Conservation (phyloP, 2,113 vertebrate genomes). For the Callipepla californica region DNA sequence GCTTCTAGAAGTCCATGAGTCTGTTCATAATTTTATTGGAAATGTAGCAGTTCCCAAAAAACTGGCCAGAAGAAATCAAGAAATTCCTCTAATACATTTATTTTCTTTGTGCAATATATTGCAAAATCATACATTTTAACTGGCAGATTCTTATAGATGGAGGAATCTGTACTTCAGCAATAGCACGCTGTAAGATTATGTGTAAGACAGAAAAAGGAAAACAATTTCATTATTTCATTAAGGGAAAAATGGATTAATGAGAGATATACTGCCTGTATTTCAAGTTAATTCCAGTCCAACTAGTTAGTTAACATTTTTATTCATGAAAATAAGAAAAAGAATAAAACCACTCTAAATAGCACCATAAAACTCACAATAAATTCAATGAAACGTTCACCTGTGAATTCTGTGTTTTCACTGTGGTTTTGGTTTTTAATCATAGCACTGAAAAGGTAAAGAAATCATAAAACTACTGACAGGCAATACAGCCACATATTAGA, state of each 20-base stretch:
- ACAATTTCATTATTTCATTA: background rate
- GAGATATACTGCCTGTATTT: background rate
- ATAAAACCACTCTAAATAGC: background rate
- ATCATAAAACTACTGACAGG: background rate
- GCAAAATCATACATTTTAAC: background rate
- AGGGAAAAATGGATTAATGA: background rate
- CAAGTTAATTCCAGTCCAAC: background rate
- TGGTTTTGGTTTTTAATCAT: background rate
- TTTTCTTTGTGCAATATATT: background rate
- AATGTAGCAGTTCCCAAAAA: background rate
- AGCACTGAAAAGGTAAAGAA: background rate
- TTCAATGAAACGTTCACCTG: background rate
- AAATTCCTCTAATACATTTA: background rate
- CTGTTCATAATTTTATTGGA: background rate
- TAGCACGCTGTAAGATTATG: background rate
- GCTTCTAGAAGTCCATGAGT: background rate
- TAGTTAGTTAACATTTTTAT: background rate
- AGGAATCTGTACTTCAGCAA: background rate
- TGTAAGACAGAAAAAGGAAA: background rate
- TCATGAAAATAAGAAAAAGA: background rate
- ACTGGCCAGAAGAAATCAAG: background rate
- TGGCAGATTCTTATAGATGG: background rate
- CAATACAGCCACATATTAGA: background rate
- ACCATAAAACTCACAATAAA: background rate
- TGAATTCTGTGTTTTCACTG: background rate